Percentiles rank a stretch among this genome's conserved stretches.
Evolutionary conservation across 1,140 invertebrate genomes (phyloP).

Genomic region (Pentalonia nigronervosa): DNA sequence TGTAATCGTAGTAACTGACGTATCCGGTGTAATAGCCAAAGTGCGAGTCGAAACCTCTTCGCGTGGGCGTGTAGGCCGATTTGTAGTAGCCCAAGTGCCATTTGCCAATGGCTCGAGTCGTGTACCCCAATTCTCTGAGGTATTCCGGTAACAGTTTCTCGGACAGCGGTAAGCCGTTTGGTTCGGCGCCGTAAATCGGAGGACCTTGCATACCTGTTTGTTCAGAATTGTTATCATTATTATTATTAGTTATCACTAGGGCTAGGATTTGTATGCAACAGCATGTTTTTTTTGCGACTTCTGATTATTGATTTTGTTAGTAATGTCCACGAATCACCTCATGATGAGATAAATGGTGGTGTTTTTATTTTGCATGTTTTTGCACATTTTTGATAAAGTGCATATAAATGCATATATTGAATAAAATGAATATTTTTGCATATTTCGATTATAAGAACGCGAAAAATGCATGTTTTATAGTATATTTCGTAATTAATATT

Average conservation of each 20-base stretch:
- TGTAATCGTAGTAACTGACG: slow-evolving; percentile 84
- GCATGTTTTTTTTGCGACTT: too few relatives aligned
- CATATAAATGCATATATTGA: too few relatives aligned
- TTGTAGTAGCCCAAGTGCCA: slow-evolving; percentile 84
- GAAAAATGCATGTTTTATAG: too few relatives aligned
- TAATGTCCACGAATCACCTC: too few relatives aligned
- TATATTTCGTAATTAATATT: too few relatives aligned
- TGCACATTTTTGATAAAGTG: too few relatives aligned
- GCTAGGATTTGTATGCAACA: too few relatives aligned
- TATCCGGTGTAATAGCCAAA: slow-evolving; percentile 85
- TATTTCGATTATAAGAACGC: too few relatives aligned
- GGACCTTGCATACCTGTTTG: slow-evolving; percentile 79
- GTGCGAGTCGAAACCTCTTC: slow-evolving; percentile 84
- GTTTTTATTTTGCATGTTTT: too few relatives aligned
- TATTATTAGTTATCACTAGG: neutral
- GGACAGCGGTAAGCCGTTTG: slow-evolving; percentile 75
- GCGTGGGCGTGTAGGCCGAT: slow-evolving; percentile 78
- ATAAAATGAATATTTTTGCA: too few relatives aligned
- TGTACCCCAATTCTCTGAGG: slow-evolving; percentile 78
- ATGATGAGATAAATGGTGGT: too few relatives aligned
- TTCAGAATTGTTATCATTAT: neutral
- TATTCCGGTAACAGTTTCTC: slow-evolving; percentile 79
- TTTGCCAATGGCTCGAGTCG: slow-evolving; percentile 87
- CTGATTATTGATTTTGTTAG: too few relatives aligned
- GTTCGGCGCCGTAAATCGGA: slow-evolving; percentile 76